phyloP scores from a whole-genome alignment of 2,797 vertebrate species.

The Schizopygopsis pylzovi region DNA sequence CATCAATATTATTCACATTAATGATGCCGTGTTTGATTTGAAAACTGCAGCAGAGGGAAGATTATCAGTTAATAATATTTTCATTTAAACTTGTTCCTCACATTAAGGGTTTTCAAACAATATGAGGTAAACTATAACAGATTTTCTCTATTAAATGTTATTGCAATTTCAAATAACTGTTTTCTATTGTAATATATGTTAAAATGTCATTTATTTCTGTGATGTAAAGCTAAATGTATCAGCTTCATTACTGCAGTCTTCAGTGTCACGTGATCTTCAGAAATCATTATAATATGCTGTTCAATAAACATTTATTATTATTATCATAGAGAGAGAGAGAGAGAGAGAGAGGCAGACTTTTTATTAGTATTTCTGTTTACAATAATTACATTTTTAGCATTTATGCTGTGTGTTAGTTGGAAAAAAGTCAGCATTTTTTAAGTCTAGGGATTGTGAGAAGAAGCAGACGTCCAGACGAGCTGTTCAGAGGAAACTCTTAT shows the following conservation, averaged over 20 bases:
- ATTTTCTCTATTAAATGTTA: no score
- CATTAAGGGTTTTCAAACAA: not conserved
- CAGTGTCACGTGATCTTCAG: no score
- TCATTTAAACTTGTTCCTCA: not conserved
- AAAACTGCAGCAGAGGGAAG: not conserved
- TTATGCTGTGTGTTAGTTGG: not conserved
- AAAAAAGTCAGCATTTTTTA: not conserved
- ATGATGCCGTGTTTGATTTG: not conserved
- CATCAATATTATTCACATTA: not conserved
- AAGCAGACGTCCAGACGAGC: not conserved
- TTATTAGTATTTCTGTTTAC: not conserved
- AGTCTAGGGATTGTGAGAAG: not conserved
- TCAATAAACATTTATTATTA: no score
- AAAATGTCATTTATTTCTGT: no score
- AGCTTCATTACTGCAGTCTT: no score
- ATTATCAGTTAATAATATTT: not conserved
- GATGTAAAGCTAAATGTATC: no score
- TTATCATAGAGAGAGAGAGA: no score
- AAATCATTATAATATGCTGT: no score
- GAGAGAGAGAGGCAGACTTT: no score
- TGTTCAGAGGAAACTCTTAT: constrained; percentile 16
- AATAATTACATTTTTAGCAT: not conserved
- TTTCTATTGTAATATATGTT: no score
- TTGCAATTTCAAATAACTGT: no score
- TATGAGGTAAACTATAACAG: no score